Evolutionary conservation across 2,888 invertebrate genomes (phyloP).

Genomic region (Drosophila limbata): DNA sequence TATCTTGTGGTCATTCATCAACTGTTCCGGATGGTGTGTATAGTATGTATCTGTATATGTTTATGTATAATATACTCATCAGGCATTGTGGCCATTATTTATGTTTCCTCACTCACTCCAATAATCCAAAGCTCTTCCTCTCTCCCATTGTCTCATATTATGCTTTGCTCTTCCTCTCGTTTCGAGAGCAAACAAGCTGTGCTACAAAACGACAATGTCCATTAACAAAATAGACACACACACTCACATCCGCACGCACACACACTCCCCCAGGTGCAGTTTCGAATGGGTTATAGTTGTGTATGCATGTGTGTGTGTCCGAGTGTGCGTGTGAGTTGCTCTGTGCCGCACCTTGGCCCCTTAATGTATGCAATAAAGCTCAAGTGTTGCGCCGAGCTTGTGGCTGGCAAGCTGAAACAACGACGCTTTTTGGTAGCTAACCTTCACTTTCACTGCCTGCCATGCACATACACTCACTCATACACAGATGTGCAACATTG

Average conservation of each 20-base stretch:
- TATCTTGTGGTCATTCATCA: slow-evolving; percentile 37
- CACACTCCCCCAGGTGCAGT: slow-evolving; percentile 47
- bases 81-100: slow-evolving; percentile 49
- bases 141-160: background rate
- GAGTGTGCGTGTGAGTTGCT: slow-evolving; percentile 56
- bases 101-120: slow-evolving; percentile 30
- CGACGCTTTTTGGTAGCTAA: slow-evolving; percentile 59
- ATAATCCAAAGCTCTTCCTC: background rate
- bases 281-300: slow-evolving; percentile 17
- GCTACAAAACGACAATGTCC: slow-evolving; percentile 67
- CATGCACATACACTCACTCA: background rate
- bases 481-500: slow-evolving; percentile 55
- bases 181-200: slow-evolving; percentile 24
- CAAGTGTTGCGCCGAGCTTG: slow-evolving; percentile 70
- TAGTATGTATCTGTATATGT: background rate
- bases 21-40: slow-evolving; percentile 24
- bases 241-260: slow-evolving; percentile 14
- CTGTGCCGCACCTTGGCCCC: slow-evolving; percentile 76
- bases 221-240: slow-evolving; percentile 69
- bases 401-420: slow-evolving; percentile 34
- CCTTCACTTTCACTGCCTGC: slow-evolving; percentile 74
- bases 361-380: slow-evolving; percentile 80
- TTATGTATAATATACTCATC: slow-evolving; percentile 28
- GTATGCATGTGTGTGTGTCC: slow-evolving; percentile 22
- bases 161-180: background rate